Percentiles rank a stretch among this genome's conserved stretches.
phyloP scores from a whole-genome alignment of 1,140 invertebrate species.

The Rhyacophila brunnea region DNA sequence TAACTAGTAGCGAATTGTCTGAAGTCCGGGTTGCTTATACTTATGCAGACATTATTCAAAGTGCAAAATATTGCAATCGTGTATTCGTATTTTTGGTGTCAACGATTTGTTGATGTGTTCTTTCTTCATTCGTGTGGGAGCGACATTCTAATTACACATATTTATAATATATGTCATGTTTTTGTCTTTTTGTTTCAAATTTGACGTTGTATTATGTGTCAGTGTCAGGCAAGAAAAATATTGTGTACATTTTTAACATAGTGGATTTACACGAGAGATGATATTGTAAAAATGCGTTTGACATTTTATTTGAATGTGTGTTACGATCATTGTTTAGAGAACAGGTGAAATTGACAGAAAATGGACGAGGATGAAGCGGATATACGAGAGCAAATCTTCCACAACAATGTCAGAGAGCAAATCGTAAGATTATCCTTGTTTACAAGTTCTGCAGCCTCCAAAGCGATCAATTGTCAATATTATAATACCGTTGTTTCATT shows the following conservation, averaged over 20 bases:
- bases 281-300: slow-evolving; percentile 12
- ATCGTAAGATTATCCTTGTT: slow-evolving; percentile 66
- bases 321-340: slow-evolving; percentile 17
- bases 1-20: too few relatives aligned
- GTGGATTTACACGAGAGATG: background rate
- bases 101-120: too few relatives aligned
- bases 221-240: background rate
- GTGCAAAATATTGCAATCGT: too few relatives aligned
- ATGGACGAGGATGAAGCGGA: slow-evolving; percentile 64
- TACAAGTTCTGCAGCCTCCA: too few relatives aligned
- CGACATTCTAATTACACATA: too few relatives aligned
- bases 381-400: slow-evolving; percentile 82
- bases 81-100: too few relatives aligned
- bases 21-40: too few relatives aligned
- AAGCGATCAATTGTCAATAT: too few relatives aligned
- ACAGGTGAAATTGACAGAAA: slow-evolving; percentile 20
- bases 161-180: too few relatives aligned
- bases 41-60: too few relatives aligned
- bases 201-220: slow-evolving; percentile 15
- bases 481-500: too few relatives aligned
- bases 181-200: background rate
- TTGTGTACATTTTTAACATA: slow-evolving; percentile 6
- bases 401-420: slow-evolving; percentile 89
- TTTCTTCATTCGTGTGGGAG: too few relatives aligned
- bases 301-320: slow-evolving; percentile 15